phyloP scores from a whole-genome alignment of 2,797 vertebrate genomes.

The Eidolon dupreanum region DNA sequence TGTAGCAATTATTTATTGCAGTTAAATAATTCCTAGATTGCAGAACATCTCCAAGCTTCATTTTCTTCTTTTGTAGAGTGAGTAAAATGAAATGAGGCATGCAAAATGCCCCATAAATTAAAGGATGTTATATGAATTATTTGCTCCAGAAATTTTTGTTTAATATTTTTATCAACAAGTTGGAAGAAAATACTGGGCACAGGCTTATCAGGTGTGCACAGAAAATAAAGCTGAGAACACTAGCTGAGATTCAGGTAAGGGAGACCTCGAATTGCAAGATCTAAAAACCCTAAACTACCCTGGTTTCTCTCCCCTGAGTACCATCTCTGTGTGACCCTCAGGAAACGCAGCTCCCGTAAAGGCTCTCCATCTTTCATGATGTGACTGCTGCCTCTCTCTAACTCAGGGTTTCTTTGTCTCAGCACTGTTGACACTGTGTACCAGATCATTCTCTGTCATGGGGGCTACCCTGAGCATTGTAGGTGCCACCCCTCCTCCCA shows the following conservation, averaged over 20 bases:
- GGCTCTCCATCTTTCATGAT: not conserved
- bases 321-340: not conserved
- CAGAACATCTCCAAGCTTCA: not conserved
- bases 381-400: not conserved
- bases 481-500: not conserved
- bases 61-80: not conserved
- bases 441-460: no score
- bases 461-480: not conserved
- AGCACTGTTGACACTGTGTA: fast-evolving
- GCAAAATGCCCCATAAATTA: not conserved
- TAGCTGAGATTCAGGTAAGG: not conserved
- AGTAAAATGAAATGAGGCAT: not conserved
- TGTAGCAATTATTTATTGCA: not conserved
- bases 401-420: not conserved
- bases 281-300: not conserved
- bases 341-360: fast-evolving
- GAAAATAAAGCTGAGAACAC: not conserved
- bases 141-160: not conserved
- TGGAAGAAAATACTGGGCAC: not conserved
- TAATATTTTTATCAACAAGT: not conserved
- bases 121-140: not conserved
- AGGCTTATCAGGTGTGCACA: not conserved
- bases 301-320: no score
- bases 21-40: slow-evolving; percentile 3
- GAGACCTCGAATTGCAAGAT: not conserved